These are phyloP conservation scores for Cassiopea andromeda DNA, from an alignment of 30 jellyfish, hydroid and myxozoan genomes.

Conservation along the genomic window DNA sequence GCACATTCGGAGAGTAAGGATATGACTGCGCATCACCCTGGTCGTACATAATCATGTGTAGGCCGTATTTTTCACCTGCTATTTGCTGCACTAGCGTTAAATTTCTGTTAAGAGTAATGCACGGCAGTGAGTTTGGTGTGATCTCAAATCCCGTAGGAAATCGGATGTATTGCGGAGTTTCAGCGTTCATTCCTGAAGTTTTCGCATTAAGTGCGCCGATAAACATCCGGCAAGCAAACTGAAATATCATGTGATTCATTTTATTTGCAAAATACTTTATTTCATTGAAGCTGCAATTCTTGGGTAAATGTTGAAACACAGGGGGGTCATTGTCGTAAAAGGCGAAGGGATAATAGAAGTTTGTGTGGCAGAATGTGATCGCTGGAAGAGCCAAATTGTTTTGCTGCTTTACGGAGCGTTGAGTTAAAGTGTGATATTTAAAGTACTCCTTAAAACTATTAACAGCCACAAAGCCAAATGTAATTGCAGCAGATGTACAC, in stretches of 20 bases:
- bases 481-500: not conserved
- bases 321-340: no score
- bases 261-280: conserved; percentile 9
- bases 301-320: conserved; percentile 16
- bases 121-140: conserved; percentile 17
- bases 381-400: no score
- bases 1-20: not conserved
- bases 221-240: conserved; percentile 17
- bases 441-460: no score
- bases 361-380: no score
- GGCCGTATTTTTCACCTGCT: conserved; percentile 15
- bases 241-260: conserved; percentile 4
- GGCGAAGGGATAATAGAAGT: no score
- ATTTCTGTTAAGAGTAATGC: conserved; percentile 46
- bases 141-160: conserved; percentile 26
- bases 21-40: not conserved
- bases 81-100: conserved; percentile 9
- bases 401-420: no score
- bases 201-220: conserved; percentile 4
- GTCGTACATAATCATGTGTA: conserved; percentile 38
- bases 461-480: no score
- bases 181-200: not conserved
- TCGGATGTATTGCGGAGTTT: not conserved
- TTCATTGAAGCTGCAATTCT: conserved; percentile 29
- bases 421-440: no score